A percentile compares a stretch with the other conserved stretches of the same genome.
These are phyloP conservation scores for Poecilia wingei DNA, from an alignment of 2,797 vertebrate species.

Conservation along the genomic window DNA sequence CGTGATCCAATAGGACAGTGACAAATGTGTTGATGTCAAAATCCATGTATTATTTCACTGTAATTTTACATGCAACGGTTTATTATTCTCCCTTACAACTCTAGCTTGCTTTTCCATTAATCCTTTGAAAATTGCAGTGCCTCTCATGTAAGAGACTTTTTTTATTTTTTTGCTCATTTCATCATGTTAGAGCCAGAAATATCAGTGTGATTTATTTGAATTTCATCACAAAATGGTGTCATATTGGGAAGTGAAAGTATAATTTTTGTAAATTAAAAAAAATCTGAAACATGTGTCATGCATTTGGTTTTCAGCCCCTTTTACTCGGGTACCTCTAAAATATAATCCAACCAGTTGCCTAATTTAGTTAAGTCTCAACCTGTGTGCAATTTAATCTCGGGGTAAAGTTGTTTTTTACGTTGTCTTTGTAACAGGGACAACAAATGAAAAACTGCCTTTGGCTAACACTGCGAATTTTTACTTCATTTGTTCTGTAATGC, in stretches of 20 bases:
- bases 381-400: background rate
- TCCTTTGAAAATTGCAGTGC: background rate
- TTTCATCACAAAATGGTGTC: background rate
- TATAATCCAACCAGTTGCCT: background rate
- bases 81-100: constrained; percentile 38
- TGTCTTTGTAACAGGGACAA: background rate
- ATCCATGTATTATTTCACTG: background rate
- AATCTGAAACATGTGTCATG: background rate
- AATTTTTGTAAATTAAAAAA: background rate
- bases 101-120: background rate
- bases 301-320: background rate
- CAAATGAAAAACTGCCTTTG: background rate
- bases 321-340: background rate
- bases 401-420: background rate
- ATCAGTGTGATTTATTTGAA: background rate
- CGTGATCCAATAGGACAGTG: background rate
- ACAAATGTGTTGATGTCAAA: constrained; percentile 8
- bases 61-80: constrained; percentile 25
- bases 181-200: background rate
- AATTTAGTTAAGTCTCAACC: background rate
- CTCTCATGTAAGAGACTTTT: background rate
- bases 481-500: background rate
- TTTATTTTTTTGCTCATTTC: background rate
- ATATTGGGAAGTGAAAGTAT: background rate
- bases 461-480: background rate